Percentiles rank a stretch among this genome's conserved stretches.
Conservation (phyloP, 2,888 invertebrate species). For the Drosophila formosana region DNA sequence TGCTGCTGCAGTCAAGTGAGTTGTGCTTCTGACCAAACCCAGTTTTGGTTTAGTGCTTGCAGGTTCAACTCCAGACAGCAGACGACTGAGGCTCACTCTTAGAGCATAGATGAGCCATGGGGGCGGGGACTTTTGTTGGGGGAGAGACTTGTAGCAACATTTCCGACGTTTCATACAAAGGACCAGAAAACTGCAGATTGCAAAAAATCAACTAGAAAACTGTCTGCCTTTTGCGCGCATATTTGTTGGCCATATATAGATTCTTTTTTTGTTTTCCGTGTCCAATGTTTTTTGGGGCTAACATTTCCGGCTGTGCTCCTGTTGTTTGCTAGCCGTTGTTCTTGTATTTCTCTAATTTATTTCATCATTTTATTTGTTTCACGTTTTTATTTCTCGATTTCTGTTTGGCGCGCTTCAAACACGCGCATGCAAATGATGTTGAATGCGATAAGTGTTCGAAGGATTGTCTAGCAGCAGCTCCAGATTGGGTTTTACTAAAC, state of each 20-base stretch:
- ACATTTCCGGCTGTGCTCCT: constrained; percentile 60
- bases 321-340: constrained; percentile 36
- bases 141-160: constrained; percentile 69
- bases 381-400: constrained; percentile 32
- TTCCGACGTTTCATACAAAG: constrained; percentile 73
- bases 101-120: background rate
- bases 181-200: constrained; percentile 78
- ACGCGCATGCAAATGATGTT: constrained; percentile 78
- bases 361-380: constrained; percentile 80
- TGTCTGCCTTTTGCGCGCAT: constrained; percentile 50
- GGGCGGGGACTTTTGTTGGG: background rate
- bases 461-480: constrained; percentile 65
- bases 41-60: constrained; percentile 26
- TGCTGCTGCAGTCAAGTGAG: constrained; percentile 48
- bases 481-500: constrained; percentile 42
- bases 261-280: constrained; percentile 18
- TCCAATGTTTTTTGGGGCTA: constrained; percentile 48
- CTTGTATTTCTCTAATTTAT: constrained; percentile 80
- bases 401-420: constrained; percentile 38
- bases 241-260: constrained; percentile 60
- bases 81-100: constrained; percentile 28
- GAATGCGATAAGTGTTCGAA: constrained; percentile 78
- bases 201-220: constrained; percentile 76
- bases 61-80: constrained; percentile 60
- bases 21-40: constrained; percentile 10